These are phyloP conservation scores for Hirudinaria manillensis DNA, from an alignment of 2,888 invertebrate genomes.

Conservation along the genomic window DNA sequence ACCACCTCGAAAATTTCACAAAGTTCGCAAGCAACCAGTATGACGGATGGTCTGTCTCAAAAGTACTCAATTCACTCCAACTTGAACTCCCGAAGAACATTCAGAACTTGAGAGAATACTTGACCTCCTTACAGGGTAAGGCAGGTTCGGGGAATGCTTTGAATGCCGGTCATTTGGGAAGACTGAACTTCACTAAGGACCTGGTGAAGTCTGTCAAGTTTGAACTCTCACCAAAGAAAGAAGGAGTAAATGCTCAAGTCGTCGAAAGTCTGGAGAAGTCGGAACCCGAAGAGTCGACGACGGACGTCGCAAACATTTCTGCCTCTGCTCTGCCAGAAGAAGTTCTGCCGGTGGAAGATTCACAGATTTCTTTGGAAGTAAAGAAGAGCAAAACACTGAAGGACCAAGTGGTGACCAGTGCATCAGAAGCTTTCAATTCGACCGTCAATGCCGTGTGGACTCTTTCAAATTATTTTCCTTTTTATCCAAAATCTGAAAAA, in stretches of 20 bases:
- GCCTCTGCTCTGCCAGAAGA: no score
- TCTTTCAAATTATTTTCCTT: conserved; percentile 3
- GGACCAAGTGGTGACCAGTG: background rate
- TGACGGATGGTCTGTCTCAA: conserved; percentile 23
- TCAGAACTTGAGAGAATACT: conserved; percentile 24
- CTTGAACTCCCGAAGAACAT: conserved; percentile 35
- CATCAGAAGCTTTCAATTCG: background rate
- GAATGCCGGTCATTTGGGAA: no score
- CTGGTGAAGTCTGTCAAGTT: background rate
- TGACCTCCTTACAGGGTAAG: background rate
- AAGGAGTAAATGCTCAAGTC: background rate
- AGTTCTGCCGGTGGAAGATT: no score
- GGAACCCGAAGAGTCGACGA: no score
- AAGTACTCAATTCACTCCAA: conserved; percentile 30
- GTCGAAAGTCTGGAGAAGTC: no score
- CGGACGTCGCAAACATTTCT: background rate
- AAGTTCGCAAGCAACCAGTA: background rate
- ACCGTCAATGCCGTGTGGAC: background rate
- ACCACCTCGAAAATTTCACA: background rate
- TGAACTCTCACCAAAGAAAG: background rate
- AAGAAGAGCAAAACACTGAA: background rate
- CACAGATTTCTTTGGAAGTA: no score
- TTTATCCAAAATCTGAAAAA: no score
- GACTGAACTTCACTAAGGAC: background rate
- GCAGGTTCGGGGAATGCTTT: background rate